Conservation (phyloP, 2,797 vertebrate species). For the Arrhamphus sclerolepis region DNA sequence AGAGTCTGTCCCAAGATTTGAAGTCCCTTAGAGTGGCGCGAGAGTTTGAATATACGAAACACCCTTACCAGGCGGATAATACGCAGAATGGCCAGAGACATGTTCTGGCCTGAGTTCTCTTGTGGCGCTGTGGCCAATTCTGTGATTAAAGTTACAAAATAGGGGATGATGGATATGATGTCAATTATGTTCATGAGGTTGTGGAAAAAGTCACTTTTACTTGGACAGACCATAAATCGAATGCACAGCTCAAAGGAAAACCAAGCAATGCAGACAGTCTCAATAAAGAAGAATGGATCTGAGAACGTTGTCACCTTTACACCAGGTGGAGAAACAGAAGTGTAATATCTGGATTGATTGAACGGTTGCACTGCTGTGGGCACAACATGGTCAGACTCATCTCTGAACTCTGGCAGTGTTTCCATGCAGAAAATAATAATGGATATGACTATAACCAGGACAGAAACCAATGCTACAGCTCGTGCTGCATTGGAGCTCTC, state of each 20-base stretch:
- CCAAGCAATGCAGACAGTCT: slow-evolving; percentile 95
- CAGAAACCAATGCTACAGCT: slow-evolving; percentile 91
- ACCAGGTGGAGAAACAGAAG: slow-evolving; percentile 46
- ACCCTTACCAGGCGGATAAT: slow-evolving; percentile 94
- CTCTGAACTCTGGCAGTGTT: slow-evolving; percentile 94
- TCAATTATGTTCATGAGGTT: slow-evolving; percentile 99
- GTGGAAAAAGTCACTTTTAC: slow-evolving; percentile 92
- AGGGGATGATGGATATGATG: slow-evolving; percentile 95
- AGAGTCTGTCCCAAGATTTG: slow-evolving; percentile 93
- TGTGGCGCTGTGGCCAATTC: slow-evolving; percentile 87
- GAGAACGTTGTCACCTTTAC: slow-evolving; percentile 80
- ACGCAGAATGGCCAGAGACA: slow-evolving; percentile 94
- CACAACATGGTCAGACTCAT: slow-evolving; percentile 83
- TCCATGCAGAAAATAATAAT: slow-evolving; percentile 98
- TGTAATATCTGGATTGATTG: slow-evolving; percentile 71
- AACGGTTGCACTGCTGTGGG: slow-evolving; percentile 49
- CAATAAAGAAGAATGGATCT: slow-evolving; percentile 95
- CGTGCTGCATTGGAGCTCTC: slow-evolving; percentile 95
- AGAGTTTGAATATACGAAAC: slow-evolving; percentile 96
- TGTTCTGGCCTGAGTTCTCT: slow-evolving; percentile 87
- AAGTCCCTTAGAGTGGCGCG: slow-evolving; percentile 91
- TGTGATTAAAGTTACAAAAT: slow-evolving; percentile 92
- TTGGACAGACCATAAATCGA: slow-evolving; percentile 93
- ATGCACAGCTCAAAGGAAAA: slow-evolving; percentile 93
- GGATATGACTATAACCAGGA: slow-evolving; percentile 95